These are phyloP conservation scores for Drosophila ananassae DNA, from an alignment of 1,140 invertebrate genomes.

Conservation along the genomic window DNA sequence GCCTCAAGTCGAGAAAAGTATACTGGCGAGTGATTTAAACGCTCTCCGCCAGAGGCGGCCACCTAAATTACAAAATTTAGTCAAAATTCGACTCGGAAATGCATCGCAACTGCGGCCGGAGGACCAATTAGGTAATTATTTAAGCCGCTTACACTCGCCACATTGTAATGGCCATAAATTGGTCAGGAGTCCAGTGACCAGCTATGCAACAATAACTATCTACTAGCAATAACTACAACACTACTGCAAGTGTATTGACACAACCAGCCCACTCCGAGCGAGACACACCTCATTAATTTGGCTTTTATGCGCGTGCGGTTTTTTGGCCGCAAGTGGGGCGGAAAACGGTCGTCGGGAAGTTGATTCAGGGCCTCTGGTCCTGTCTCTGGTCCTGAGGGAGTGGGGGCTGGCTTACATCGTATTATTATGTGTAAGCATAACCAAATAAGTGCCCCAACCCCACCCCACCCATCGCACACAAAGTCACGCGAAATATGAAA, in stretches of 20 bases:
- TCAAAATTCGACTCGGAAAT: too few species aligned
- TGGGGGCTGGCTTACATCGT: constrained; percentile 14
- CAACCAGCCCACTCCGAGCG: constrained; percentile 58
- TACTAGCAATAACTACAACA: constrained; percentile 56
- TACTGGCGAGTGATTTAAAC: too few species aligned
- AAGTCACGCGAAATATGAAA: constrained; percentile 65
- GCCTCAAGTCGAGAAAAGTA: too few species aligned
- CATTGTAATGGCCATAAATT: constrained; percentile 31
- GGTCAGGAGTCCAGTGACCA: constrained; percentile 23
- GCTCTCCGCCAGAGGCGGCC: too few species aligned
- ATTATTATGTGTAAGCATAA: constrained; percentile 54
- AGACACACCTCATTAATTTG: constrained; percentile 76
- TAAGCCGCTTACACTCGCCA: constrained; percentile 54
- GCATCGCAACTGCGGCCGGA: not conserved
- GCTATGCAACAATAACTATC: constrained; percentile 23
- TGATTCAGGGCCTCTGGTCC: too few species aligned
- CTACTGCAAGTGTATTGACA: constrained; percentile 42
- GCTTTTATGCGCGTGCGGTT: constrained; percentile 20
- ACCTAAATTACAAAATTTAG: too few species aligned
- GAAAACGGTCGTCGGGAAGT: not conserved
- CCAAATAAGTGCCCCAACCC: constrained; percentile 18
- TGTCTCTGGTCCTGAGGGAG: not conserved
- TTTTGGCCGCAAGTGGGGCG: not conserved
- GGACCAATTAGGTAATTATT: constrained; percentile 76
- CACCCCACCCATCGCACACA: not conserved